Evolutionary conservation across 1,140 invertebrate genomes (phyloP).

Genomic region (Bombus ignitus): DNA sequence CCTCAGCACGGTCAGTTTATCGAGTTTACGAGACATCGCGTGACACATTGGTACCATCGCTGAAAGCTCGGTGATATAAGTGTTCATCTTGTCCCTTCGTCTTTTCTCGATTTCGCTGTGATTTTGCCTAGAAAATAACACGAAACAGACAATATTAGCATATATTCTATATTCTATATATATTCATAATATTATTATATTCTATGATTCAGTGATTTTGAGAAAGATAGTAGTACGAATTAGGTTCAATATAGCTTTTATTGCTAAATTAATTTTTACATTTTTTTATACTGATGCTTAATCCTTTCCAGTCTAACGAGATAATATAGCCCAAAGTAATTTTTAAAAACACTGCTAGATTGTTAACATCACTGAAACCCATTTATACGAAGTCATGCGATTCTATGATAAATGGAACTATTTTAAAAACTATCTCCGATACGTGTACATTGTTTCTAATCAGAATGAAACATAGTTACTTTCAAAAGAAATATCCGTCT

Average conservation of each 20-base stretch:
- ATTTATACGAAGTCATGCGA: too few relatives aligned
- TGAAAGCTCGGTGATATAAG: slow-evolving; percentile 95
- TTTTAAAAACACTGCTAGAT: background rate
- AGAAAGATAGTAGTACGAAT: background rate
- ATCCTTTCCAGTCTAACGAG: too few relatives aligned
- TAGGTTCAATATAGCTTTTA: too few relatives aligned
- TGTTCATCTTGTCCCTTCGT: slow-evolving; percentile 97
- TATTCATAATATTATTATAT: too few relatives aligned
- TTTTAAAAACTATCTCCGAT: too few relatives aligned
- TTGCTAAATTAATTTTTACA: too few relatives aligned
- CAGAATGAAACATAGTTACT: too few relatives aligned
- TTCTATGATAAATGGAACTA: too few relatives aligned
- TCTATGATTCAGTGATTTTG: background rate
- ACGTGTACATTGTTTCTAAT: too few relatives aligned
- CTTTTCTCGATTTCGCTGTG: slow-evolving; percentile 98
- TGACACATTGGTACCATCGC: slow-evolving; percentile 96
- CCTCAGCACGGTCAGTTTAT: slow-evolving; percentile 95
- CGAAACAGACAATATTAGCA: background rate
- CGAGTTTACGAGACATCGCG: slow-evolving; percentile 95
- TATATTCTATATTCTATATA: too few relatives aligned
- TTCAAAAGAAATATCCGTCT: too few relatives aligned
- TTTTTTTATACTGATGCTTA: too few relatives aligned
- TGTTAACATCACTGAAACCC: background rate
- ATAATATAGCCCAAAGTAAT: background rate
- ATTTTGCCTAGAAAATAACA: slow-evolving; percentile 88